These are phyloP conservation scores for Polyodon spathula DNA, from an alignment of 2,113 vertebrate species.

Conservation along the genomic window DNA sequence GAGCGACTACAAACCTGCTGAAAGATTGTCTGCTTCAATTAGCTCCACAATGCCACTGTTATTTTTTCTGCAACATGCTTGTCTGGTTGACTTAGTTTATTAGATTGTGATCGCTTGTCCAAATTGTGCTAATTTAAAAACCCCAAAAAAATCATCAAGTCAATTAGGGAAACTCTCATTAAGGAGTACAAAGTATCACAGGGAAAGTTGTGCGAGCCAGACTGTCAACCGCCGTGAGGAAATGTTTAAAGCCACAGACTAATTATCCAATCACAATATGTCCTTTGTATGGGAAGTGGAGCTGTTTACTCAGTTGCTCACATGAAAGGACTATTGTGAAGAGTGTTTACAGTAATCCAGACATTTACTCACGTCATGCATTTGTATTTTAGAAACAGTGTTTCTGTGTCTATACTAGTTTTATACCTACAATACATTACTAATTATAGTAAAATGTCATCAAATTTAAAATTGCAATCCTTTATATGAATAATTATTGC, in stretches of 20 bases:
- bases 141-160: slow-evolving; percentile 59
- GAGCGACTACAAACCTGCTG: slow-evolving; percentile 38
- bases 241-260: neutral
- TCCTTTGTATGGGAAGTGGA: neutral
- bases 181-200: slow-evolving; percentile 34
- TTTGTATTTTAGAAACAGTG: neutral
- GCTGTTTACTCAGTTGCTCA: neutral
- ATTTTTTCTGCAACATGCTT: slow-evolving; percentile 42
- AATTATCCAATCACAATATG: neutral
- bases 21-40: slow-evolving; percentile 52
- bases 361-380: neutral
- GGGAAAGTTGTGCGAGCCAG: slow-evolving; percentile 30
- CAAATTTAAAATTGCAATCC: no score
- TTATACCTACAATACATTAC: no score
- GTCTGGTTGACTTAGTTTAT: slow-evolving; percentile 52
- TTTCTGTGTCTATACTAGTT: no score
- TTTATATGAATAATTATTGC: no score
- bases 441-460: no score
- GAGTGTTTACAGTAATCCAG: neutral
- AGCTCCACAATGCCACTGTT: slow-evolving; percentile 48
- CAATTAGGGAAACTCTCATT: slow-evolving; percentile 54
- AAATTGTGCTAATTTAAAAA: slow-evolving; percentile 63
- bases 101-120: slow-evolving; percentile 46
- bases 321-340: neutral
- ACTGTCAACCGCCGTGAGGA: slow-evolving; percentile 28